Evolutionary conservation across 2,888 invertebrate genomes (phyloP), one percentile per base, ranked within the genome.

Genomic region (Aspidapion aeneum): DNA sequence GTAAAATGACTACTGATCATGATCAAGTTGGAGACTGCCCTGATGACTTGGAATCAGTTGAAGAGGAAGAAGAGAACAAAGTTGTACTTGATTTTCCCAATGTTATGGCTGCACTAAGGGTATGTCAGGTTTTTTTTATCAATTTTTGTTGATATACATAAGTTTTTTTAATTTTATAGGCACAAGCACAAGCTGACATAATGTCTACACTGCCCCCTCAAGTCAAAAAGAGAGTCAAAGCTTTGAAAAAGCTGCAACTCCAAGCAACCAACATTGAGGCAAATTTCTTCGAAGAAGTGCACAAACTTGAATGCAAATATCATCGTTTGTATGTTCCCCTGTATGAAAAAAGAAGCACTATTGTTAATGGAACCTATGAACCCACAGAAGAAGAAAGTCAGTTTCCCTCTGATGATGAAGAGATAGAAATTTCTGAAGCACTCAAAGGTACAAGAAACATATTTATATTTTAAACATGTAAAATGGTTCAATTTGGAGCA

Each of bases 241-340:
- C 93, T 0, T 82, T 97, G 62, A 94, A 96, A 77, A 90, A 93
- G 69, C 80, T 96, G 1, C 96, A 97, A 79, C 83, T 93, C 73
- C 88, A 92, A 73, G 88, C 90, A 57, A 91, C 92, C 3, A 87
- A 93, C 74, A 85, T 96, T 62, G 97, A 98, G 80, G 90, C 94
- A 0, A 89, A 94, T 76, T 96, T 98, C 82, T 98, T 96, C 80
- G 88, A 90, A 74, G 95, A 96, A 75, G 93, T 99, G 51, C 97
- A 98, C 77, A 88, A 88, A 19, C 84, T 99, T 59, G 98, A 99
- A 82, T 91, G 91, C 82, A 91, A 93, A 80, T 97, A 94, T 79
- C 90, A 93, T 75, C 86, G 87, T 70, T 81, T 90, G 70, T 95
- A 93, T 80, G 85, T 86, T 63, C 89, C 90, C 1, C 79, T 91